phyloP scores from a whole-genome alignment of 92 coral and sea anemone genomes.

The Palythoa grandis region DNA sequence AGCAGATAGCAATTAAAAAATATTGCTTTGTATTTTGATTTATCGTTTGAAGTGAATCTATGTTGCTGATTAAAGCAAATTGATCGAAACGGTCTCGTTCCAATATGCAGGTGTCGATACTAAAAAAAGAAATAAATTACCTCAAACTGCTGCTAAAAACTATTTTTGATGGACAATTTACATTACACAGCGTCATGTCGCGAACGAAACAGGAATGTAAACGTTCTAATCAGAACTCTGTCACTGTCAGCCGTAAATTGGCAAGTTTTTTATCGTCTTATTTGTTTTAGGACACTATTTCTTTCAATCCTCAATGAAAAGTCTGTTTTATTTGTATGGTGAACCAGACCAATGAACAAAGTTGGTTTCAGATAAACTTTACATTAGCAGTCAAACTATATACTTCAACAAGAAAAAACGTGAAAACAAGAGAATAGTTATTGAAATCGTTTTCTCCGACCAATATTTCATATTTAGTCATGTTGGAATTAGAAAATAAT shows the following conservation, averaged over 20 bases:
- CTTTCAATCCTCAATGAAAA: slow-evolving; percentile 4
- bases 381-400: background rate
- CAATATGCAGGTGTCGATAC: slow-evolving; percentile 16
- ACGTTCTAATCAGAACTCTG: background rate
- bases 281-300: background rate
- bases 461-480: background rate
- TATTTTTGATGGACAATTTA: background rate
- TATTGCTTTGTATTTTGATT: background rate
- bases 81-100: slow-evolving; percentile 6
- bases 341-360: slow-evolving; percentile 18
- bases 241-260: slow-evolving; percentile 1
- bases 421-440: background rate
- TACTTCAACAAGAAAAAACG: background rate
- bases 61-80: slow-evolving; percentile 11
- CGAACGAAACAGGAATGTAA: background rate
- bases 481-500: slow-evolving; percentile 15
- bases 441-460: slow-evolving; percentile 2
- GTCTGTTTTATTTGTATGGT: background rate
- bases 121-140: background rate
- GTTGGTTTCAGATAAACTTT: background rate
- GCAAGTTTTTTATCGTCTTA: background rate
- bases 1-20: background rate
- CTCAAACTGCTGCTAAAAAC: slow-evolving; percentile 13
- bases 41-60: background rate
- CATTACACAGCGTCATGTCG: slow-evolving; percentile 18